phyloP scores from a whole-genome alignment of 2,888 invertebrate genomes.

The Drosophila diplacantha region DNA sequence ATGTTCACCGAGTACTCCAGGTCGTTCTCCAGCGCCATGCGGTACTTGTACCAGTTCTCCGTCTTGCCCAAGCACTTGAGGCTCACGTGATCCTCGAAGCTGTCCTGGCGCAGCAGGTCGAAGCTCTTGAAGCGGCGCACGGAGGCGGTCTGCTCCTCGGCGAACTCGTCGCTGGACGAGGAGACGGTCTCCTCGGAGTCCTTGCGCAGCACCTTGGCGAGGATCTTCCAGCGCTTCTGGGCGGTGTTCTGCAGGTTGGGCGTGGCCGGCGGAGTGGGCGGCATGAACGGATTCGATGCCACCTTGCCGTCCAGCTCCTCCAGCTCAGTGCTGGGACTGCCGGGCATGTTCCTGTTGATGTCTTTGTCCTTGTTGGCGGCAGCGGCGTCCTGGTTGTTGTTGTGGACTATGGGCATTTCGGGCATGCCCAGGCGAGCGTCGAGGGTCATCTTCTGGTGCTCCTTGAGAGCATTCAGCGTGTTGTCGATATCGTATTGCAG shows the following conservation, averaged over 20 bases:
- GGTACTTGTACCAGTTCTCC: conserved; percentile 83
- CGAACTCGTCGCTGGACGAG: conserved; percentile 74
- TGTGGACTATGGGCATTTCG: conserved; percentile 17
- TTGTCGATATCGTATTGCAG: conserved; percentile 78
- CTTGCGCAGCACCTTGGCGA: conserved; percentile 82
- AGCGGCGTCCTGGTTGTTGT: conserved; percentile 10
- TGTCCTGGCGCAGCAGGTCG: conserved; percentile 79
- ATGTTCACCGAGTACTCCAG: conserved; percentile 80
- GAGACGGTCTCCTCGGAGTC: conserved; percentile 77
- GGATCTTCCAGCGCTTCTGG: conserved; percentile 83
- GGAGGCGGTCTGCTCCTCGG: conserved; percentile 78
- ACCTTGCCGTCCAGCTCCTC: conserved; percentile 44
- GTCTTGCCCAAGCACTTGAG: conserved; percentile 77
- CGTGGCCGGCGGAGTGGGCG: conserved; percentile 75
- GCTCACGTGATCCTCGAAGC: conserved; percentile 76
- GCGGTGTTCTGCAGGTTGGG: conserved; percentile 79
- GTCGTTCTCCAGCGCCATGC: conserved; percentile 78
- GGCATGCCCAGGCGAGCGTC: conserved; percentile 30
- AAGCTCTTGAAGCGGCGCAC: conserved; percentile 81
- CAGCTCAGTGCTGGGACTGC: conserved; percentile 37
- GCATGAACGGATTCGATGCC: conserved; percentile 47
- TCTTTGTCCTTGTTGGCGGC: conserved; percentile 29
- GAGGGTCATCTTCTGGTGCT: conserved; percentile 59
- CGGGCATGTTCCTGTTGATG: conserved; percentile 20
- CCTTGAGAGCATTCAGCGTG: conserved; percentile 76